Base-by-base conservation (phyloP, 2,113 vertebrate genomes). In the Budorcas taxicolor region DNA sequence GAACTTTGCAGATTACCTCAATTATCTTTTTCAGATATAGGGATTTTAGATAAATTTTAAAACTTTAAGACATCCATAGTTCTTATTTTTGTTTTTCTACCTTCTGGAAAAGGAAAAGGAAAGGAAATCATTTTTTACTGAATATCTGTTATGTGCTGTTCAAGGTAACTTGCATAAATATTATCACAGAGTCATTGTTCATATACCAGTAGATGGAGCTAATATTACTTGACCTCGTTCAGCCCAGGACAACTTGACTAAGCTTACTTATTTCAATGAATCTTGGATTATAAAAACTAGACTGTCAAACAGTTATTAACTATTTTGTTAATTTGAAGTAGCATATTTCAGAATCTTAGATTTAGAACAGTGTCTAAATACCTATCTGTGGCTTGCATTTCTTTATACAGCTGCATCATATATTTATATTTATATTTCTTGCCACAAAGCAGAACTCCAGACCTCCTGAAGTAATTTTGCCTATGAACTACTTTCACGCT, bases 311-410 rank as follows among this genome's bases (percentile, higher is more conserved):
- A 83, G 55, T 95, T 88, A 40, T 60, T 84, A 84, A 40, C 53
- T 96, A 15, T 90, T 78, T 93, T 94, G 7, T 90, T 94, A 80
- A 74, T 84, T 87, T 80, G 17, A 97, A 89, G 57, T 67, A 90
- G 25, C 11, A 71, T 60, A 67, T 78, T 88, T 87, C 50, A 94
- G 36, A 96, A 86, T 82, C 19, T 29, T 83, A 3, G n/a, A 58
- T 90, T 96, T 90, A 95, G 52, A 50, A 52, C 31, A 81, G 17
- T 55, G 33, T 95, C 82, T 53, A 58, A 57, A 36, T 55, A 83
- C 47, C 50, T 67, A 31, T 19, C 29, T 45, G 12, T 87, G 23
- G 17, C 55, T 97, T 93, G 19, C 76, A 78, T 92, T 92, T 97
- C 60, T 96, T 90, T 84, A n/a, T 76, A 55, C 3, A 86, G 27